Evolutionary conservation across 2,888 invertebrate genomes (phyloP).

Genomic region (Cantharis nigra): DNA sequence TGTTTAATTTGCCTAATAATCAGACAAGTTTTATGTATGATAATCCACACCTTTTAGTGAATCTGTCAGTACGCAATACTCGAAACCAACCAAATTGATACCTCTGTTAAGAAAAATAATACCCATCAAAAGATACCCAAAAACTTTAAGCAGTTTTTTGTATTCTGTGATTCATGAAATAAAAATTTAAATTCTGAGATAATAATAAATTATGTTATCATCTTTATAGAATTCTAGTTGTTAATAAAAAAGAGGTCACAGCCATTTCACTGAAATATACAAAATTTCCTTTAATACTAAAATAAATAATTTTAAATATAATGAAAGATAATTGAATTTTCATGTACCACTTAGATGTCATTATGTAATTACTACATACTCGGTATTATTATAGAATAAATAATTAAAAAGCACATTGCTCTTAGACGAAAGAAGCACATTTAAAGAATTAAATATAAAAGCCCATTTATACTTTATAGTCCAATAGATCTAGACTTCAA

Average conservation of each 20-base stretch:
- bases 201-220: not conserved
- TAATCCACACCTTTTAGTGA: not conserved
- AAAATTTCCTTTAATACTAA: not conserved
- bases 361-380: not conserved
- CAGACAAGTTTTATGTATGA: not conserved
- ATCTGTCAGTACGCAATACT: not conserved
- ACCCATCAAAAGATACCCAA: not conserved
- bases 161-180: not conserved
- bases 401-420: not conserved
- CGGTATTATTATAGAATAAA: not conserved
- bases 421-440: not conserved
- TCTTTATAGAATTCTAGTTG: not conserved
- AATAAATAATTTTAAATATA: not conserved
- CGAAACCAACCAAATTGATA: not conserved
- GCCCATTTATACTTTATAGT: not conserved
- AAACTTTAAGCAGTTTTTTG: too few relatives aligned
- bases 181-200: not conserved
- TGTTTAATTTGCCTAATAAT: not conserved
- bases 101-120: not conserved
- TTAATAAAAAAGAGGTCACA: not conserved
- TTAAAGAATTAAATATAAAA: not conserved
- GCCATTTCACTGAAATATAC: not conserved
- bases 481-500: too few relatives aligned
- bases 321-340: not conserved
- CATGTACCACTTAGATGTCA: not conserved